Base-by-base conservation (phyloP, 1,140 invertebrate species). In the Drosophila erecta region DNA sequence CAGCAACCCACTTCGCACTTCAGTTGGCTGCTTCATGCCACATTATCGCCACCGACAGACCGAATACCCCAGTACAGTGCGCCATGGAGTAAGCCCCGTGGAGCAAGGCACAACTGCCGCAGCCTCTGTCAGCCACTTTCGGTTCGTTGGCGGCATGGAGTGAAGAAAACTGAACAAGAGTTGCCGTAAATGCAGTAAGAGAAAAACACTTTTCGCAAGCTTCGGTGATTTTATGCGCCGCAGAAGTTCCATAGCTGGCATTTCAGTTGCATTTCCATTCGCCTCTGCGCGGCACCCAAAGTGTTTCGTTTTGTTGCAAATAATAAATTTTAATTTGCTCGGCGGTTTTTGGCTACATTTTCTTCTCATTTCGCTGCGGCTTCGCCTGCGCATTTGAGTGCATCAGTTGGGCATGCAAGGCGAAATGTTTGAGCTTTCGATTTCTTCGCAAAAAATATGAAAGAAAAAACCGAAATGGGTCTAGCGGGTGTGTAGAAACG, bases 281-380 rank as follows among this genome's bases (percentile, higher is more conserved):
- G 69, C 69, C 40, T 65, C 62, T 79, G 55, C 78, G 65, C 78
- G 65, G 67, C 67, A 57, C 50, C 51, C 71, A 76, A 76, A 81
- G 60, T 74, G 64, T 43, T 79, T 79, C 70, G 69, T 78, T 81
- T 84, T 85, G 81, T 86, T 86, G 83, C 79, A 83, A 83, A 78
- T 59, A 80, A 85, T 85, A 85, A 72, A 86, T 75, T 85, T 87
- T 85, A 85, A 85, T 85, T 86, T 89, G 84, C 81, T 72, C 51
- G 64, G 75, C 70, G 74, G 77, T 81, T 62, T 56, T 46, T 17
- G 56, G 49, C 49, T 38, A n/a, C 59, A 35, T 62, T 65, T 76
- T 37, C 43, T 53, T 54, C 54, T 53, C 53, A 57, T 73, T 49
- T 58, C 37, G 22, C 55, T 59, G 50, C 66, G 51, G 54, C 51